A percentile compares a stretch with the other conserved stretches of the same genome.
phyloP scores from a whole-genome alignment of 2,113 vertebrate species.

The Pangasianodon gigas region DNA sequence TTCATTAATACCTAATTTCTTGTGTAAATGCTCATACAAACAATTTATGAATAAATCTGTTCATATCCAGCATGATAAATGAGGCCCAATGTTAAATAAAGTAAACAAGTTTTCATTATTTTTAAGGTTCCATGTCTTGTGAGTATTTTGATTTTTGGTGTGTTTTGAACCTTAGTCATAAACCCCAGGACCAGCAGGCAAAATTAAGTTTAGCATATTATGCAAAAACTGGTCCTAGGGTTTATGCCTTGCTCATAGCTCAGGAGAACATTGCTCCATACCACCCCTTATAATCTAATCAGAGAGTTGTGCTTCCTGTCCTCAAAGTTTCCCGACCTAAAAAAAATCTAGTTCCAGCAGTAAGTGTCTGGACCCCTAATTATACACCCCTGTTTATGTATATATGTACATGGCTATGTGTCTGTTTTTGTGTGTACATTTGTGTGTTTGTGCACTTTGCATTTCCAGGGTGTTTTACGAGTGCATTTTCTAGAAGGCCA shows the following conservation, averaged over 20 bases:
- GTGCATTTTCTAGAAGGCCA: conserved; percentile 94
- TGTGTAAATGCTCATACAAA: neutral
- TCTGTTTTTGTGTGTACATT: neutral
- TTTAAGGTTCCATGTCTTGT: neutral
- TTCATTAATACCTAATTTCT: neutral
- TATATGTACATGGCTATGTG: neutral
- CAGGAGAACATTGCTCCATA: neutral
- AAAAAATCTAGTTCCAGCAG: neutral
- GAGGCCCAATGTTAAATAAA: neutral
- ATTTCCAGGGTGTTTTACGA: conserved; percentile 82
- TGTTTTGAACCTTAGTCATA: neutral
- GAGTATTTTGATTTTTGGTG: neutral
- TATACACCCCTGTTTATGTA: neutral
- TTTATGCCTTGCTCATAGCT: neutral
- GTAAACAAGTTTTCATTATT: neutral
- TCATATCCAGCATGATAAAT: neutral
- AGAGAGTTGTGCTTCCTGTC: neutral
- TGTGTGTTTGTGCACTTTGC: neutral
- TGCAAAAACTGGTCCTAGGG: neutral
- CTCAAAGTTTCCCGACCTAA: neutral
- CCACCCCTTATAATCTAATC: neutral
- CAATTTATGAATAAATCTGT: neutral
- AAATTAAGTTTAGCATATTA: neutral
- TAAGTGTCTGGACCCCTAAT: neutral
- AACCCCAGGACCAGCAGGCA: neutral